Evolutionary conservation across 2,888 invertebrate genomes (phyloP), one percentile per base, ranked within the genome.

Genomic region (Caenorhabditis becei): DNA sequence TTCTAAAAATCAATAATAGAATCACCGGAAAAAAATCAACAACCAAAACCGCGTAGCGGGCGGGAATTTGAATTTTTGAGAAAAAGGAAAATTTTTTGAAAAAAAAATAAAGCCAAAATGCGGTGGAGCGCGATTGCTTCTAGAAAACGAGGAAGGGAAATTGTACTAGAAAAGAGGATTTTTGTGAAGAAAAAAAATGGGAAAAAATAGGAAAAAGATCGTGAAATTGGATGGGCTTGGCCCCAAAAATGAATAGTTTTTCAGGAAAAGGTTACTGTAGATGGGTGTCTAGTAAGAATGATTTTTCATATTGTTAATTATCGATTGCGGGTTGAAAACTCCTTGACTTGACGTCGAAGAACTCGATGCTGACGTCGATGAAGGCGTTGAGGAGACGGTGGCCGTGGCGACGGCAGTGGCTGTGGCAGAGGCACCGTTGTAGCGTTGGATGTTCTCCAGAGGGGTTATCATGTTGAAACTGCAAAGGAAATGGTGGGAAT

Each of bases 391-490:
- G 32, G 54, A 35, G 61, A 44, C 61, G 4, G 63, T 47, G 20
- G 54, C 56, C 16, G 82, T 47, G 2, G 71, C 59, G 0, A 69
- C 51, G 23, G 65, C 66, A n/a, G 63, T 67, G 8, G 72, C 56
- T 0, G 82, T 69, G 47, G 75, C 61, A 1, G 77, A 47, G 8
- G 70, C 35, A 10, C 83, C 83, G 59, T 75, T 79, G 80, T 87
- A 87, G 8, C 87, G 89, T 72, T 90, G 89, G 56, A 90, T 90
- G 84, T 89, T 88, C 78, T 90, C 90, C 78, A 90, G 75, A 20
- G 90, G 90, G 3, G 90, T 90, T 75, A 90, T 91, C 90, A 90
- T 90, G 85, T 91, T 90, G 88, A 90, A 90, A 54, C 80, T 77
- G 65, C 16, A 77, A 61, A 8, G 28, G 32, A 28, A 47, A 47